Evolutionary conservation across 1,140 invertebrate species (phyloP).

Genomic region (Hylyphantes graminicola): DNA sequence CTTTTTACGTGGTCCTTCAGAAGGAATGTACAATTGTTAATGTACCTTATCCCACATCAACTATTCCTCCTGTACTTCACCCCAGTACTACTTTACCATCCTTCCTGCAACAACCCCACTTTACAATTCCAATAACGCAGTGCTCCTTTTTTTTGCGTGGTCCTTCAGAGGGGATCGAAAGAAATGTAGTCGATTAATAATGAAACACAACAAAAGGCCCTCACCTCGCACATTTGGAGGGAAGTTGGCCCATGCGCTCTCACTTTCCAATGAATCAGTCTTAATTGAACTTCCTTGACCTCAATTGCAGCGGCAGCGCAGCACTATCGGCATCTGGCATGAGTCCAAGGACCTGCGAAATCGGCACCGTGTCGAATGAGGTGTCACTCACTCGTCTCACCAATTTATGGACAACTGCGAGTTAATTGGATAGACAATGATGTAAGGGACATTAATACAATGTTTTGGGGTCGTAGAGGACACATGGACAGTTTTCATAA

Average conservation of each 20-base stretch:
- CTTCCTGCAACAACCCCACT: not conserved
- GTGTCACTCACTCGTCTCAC: constrained; percentile 25
- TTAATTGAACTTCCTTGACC: constrained; percentile 60
- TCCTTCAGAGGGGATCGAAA: not conserved
- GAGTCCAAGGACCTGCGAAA: constrained; percentile 38
- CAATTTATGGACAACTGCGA: constrained; percentile 1
- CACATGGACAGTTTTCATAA: too few species aligned
- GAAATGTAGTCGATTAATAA: constrained; percentile 28
- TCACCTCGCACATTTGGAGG: constrained; percentile 32
- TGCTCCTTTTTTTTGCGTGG: not conserved
- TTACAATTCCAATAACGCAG: not conserved
- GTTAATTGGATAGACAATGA: too few species aligned
- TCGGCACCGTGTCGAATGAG: constrained; percentile 28
- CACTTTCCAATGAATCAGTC: constrained; percentile 55
- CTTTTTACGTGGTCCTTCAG: not conserved
- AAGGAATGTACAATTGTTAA: too few species aligned
- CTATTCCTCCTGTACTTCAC: too few species aligned
- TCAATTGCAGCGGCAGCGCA: constrained; percentile 26
- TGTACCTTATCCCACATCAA: too few species aligned
- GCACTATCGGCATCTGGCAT: constrained; percentile 53
- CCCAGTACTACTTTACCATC: too few species aligned
- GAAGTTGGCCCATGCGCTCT: constrained; percentile 50
- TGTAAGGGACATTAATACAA: too few species aligned
- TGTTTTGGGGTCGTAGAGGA: too few species aligned
- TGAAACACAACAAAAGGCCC: constrained; percentile 22